phyloP scores from a whole-genome alignment of 1,140 invertebrate species.

The Penaeus vannamei region DNA sequence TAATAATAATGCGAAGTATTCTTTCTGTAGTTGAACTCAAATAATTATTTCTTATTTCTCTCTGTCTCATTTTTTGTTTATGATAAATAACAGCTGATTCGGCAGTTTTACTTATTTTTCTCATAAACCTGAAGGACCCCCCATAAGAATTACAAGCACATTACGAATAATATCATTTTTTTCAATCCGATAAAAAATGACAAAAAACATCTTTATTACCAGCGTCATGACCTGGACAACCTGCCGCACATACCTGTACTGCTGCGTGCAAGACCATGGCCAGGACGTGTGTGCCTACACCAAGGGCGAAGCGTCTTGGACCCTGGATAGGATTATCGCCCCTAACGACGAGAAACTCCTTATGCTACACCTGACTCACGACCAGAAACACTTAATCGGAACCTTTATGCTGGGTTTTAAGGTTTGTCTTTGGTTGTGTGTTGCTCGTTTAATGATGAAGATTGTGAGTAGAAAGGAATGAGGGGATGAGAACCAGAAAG shows the following conservation, averaged over 20 bases:
- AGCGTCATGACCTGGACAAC: constrained; percentile 80
- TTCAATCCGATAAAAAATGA: not conserved
- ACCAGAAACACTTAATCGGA: constrained; percentile 85
- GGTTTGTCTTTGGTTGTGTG: constrained; percentile 70
- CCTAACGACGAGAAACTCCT: constrained; percentile 77
- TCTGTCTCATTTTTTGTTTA: no score
- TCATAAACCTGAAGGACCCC: no score
- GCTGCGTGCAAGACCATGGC: constrained; percentile 76
- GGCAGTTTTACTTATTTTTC: no score
- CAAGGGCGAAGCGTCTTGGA: constrained; percentile 70
- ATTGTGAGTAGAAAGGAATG: not conserved
- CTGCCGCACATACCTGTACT: constrained; percentile 76
- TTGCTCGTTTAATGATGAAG: no score
- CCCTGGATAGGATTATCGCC: constrained; percentile 71
- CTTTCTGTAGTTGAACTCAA: no score
- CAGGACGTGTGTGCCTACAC: constrained; percentile 75
- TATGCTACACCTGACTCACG: constrained; percentile 85
- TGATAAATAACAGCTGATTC: no score
- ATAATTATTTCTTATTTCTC: no score
- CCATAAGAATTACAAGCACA: no score
- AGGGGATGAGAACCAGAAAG: not conserved
- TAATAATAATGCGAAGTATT: no score
- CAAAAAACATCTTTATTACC: constrained; percentile 53
- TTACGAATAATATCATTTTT: no score
- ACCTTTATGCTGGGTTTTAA: constrained; percentile 88